A percentile compares a stretch with the other conserved stretches of the same genome.
These are phyloP conservation scores for Pitangus sulphuratus DNA, from an alignment of 2,797 vertebrate species.

Conservation along the genomic window DNA sequence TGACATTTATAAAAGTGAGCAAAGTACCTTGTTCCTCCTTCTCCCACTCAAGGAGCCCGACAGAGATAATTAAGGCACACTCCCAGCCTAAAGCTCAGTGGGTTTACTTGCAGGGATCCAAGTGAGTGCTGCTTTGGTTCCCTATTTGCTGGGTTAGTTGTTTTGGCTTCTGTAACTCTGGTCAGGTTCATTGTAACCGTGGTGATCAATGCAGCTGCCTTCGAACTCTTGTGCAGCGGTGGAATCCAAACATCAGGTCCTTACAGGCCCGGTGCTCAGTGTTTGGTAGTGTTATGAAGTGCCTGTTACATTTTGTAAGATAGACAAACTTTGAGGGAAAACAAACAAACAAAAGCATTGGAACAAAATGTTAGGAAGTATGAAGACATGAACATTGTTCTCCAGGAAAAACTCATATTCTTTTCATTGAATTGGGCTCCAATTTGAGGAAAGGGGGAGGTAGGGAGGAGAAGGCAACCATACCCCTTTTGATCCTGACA, in stretches of 20 bases:
- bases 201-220: not conserved
- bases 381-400: not conserved
- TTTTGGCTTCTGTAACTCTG: not conserved
- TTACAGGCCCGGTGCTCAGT: not conserved
- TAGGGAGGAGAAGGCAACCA: not conserved
- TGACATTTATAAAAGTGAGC: not conserved
- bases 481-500: not conserved
- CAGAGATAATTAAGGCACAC: not conserved
- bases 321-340: not conserved
- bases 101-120: not conserved
- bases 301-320: not conserved
- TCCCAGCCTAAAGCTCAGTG: not conserved
- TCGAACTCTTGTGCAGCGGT: not conserved
- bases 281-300: not conserved
- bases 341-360: not conserved
- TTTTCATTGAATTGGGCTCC: not conserved
- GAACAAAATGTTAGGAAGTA: not conserved
- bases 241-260: not conserved
- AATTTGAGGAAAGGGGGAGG: fast-evolving
- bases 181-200: not conserved
- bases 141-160: not conserved
- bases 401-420: not conserved
- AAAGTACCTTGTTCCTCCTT: not conserved
- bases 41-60: not conserved
- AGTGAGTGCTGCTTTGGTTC: not conserved